Evolutionary conservation across 2,888 invertebrate species (phyloP), one percentile per base, ranked within the genome.

Genomic region (Erebia ligea): DNA sequence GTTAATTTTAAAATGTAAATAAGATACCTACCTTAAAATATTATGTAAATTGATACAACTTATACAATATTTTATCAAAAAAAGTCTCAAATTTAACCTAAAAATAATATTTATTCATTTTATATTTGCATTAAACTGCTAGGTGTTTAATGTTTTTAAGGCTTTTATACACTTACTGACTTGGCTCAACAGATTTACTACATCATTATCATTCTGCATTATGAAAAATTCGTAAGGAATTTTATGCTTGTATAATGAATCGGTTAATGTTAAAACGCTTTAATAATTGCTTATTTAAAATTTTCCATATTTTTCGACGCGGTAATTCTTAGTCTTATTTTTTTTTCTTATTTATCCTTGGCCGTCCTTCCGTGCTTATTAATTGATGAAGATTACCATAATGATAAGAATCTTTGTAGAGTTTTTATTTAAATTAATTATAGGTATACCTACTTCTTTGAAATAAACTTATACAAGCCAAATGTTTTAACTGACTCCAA

Each of bases 321-420:
- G 11, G 56, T 66, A 66, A 57, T 56, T 42, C 19, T 56, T 21
- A 21, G 17, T 66, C 45, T 45, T 21, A 45, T 45, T 21, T 48
- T 62, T 62, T 56, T 56, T 19, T 4, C n/a, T 66, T 15, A 57
- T 42, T 57, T 66, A 66, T 54, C 48, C 64, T 64, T 42, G 25
- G 64, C 40, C 5, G 9, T 21, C 9, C 40, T 70, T 72, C 70
- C 70, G 70, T 19, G 50, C 10, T 54, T 10, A 54, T 73, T 50
- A 64, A 70, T 70, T 73, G 70, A 57, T 62, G 50, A 68, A 70
- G 65, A 70, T 73, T 58, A 65, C 57, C 67, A 50, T 65, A 70
- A 56, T 52, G 70, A 70, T 70, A 61, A 54, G 8, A 61, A 40
- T 63, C 48, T 56, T 67, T 58, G 50, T 72, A 34, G 13, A 52